Evolutionary conservation across 64 coral and sea anemone species (phyloP), one percentile per base, ranked within the genome.

Genomic region (Catalaphyllia jardinei): DNA sequence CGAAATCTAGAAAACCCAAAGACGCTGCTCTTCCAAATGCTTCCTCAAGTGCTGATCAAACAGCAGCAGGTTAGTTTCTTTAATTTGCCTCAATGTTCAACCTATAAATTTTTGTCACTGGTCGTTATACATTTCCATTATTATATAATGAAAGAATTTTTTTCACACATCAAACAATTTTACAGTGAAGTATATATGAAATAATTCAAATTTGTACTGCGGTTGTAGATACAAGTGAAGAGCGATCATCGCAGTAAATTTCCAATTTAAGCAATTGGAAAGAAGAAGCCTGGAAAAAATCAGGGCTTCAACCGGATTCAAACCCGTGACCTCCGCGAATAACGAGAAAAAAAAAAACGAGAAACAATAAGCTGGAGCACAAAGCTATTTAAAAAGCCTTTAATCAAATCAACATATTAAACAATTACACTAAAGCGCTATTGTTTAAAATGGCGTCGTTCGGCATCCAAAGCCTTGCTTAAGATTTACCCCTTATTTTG

Each of bases 381-480:
- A 64, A 67, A 27, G 59, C 8, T 31, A 77, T 72, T 30, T 88
- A 52, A 51, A 67, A 76, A 35, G 62, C 42, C n/a, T 69, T 27
- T 25, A 11, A 8, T 46, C 31, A 35, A 85, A 85, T 71, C 24
- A 28, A 7, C 35, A 52, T 27, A 85, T n/a, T n/a, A n/a, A n/a
- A 85, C 80, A 71, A 71, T 85, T 30, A 52, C 31, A 31, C 10
- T 19, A 4, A 52, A 62, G 75, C 14, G n/a, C 76, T 67, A 16
- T 89, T 79, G 87, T 79, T 89, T 65, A 28, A 80, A 42, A 46
- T 74, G 73, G 75, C 74, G 75, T 30, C 60, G 15, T 42, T 20
- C 4, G 39, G 20, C 16, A 29, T 75, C 27, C 60, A 75, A 75
- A 75, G 30, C 28, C 62, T 42, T 14, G 10, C 19, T 55, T 74